Evolutionary conservation across 2,888 invertebrate species (phyloP).

Genomic region (Epirrhoe tristata): DNA sequence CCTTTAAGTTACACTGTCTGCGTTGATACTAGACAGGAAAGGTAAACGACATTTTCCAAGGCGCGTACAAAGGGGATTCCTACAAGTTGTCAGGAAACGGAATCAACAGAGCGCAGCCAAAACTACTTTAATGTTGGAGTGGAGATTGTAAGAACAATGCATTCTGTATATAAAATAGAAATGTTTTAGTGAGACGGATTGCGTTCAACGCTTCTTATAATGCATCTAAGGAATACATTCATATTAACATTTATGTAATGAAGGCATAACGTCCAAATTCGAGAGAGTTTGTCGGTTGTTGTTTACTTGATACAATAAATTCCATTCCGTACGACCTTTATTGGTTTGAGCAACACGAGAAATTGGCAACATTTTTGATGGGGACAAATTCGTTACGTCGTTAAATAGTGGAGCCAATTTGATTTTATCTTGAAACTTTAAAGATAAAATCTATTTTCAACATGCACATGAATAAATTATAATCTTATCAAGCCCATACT

Average conservation of each 20-base stretch:
- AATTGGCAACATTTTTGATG: constrained; percentile 9
- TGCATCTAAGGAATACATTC: not conserved
- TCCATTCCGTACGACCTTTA: not conserved
- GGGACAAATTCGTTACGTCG: not conserved
- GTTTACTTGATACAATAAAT: constrained; percentile 1
- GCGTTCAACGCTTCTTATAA: constrained; percentile 30
- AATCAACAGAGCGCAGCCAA: constrained; percentile 34
- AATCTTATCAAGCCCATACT: not conserved
- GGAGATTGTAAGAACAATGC: constrained; percentile 39
- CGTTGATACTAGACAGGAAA: constrained; percentile 9
- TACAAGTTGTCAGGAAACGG: constrained; percentile 27
- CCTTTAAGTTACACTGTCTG: not conserved
- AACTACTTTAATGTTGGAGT: constrained; percentile 35
- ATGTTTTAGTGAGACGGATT: constrained; percentile 31
- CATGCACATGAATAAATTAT: not conserved
- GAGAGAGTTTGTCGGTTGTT: too few species aligned
- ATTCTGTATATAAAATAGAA: constrained; percentile 31
- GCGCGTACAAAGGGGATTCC: constrained; percentile 24
- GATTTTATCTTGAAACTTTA: constrained; percentile 1
- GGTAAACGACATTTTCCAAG: constrained; percentile 21
- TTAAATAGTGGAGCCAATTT: not conserved
- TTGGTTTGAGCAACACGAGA: constrained; percentile 11
- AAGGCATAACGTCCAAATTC: too few species aligned
- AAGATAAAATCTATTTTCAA: constrained; percentile 8
- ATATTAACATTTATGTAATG: not conserved